Evolutionary conservation across 2,797 vertebrate genomes (phyloP).

Genomic region (Macroramphosus scolopax): DNA sequence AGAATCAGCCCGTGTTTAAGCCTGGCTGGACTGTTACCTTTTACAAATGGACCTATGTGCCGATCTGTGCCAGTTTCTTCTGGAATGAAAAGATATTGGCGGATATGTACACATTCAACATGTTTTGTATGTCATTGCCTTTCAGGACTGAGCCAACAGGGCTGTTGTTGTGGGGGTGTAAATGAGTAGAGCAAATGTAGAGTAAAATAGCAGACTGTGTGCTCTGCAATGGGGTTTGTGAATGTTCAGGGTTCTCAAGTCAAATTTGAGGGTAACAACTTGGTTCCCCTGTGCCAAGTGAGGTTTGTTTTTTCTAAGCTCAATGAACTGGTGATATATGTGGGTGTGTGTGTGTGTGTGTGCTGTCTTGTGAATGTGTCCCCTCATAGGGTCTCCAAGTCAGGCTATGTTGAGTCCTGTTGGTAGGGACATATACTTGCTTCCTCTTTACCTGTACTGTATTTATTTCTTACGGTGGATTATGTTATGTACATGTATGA

Average conservation of each 20-base stretch:
- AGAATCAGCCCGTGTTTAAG: constrained; percentile 12
- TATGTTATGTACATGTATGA: constrained; percentile 56
- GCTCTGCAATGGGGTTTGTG: constrained; percentile 30
- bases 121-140: constrained; percentile 53
- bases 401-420: constrained; percentile 42
- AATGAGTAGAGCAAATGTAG: no score
- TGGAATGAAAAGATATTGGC: constrained; percentile 26
- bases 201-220: constrained; percentile 21
- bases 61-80: constrained; percentile 38
- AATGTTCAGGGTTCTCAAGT: constrained; percentile 24
- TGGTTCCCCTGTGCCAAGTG: constrained; percentile 26
- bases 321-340: constrained; percentile 15
- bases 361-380: constrained; percentile 49
- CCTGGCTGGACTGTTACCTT: no score
- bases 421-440: constrained; percentile 47
- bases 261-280: no score
- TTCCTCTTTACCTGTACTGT: constrained; percentile 64
- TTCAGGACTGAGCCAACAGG: constrained; percentile 33
- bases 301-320: constrained; percentile 6
- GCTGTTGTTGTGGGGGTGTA: neutral
- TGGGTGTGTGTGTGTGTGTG: constrained; percentile 18
- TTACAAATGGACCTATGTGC: constrained; percentile 60
- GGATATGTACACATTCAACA: constrained; percentile 36
- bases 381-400: constrained; percentile 51
- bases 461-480: constrained; percentile 71